Conservation (phyloP, 2,888 invertebrate genomes). For the Scrobipalpa atriplicella region DNA sequence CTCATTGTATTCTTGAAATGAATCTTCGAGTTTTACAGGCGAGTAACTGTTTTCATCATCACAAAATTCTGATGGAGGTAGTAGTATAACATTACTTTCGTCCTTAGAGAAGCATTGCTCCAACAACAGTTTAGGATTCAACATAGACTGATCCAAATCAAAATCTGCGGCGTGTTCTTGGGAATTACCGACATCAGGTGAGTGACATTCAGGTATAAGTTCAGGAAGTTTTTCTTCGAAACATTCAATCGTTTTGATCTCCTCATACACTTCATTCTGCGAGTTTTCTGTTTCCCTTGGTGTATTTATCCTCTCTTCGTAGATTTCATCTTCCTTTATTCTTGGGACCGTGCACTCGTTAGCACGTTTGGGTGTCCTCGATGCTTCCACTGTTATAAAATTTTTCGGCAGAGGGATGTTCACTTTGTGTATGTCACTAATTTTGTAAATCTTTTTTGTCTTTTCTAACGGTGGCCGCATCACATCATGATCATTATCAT, state of each 20-base stretch:
- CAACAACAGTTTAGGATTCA: slow-evolving; percentile 67
- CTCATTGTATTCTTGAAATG: not conserved
- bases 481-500: not conserved
- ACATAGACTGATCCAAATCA: slow-evolving; percentile 57
- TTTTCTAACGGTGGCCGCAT: slow-evolving; percentile 35
- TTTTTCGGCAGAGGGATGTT: slow-evolving; percentile 46
- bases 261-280: not conserved
- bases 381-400: slow-evolving; percentile 34
- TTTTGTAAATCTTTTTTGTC: slow-evolving; percentile 59
- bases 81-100: slow-evolving; percentile 49
- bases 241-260: not conserved
- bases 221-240: not conserved
- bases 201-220: slow-evolving; percentile 23
- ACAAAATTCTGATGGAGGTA: slow-evolving; percentile 65
- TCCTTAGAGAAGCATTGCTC: slow-evolving; percentile 48
- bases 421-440: slow-evolving; percentile 58
- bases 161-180: slow-evolving; percentile 36
- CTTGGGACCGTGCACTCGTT: slow-evolving; percentile 4
- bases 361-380: not conserved
- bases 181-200: slow-evolving; percentile 14
- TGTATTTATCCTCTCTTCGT: not conserved
- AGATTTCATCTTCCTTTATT: not conserved
- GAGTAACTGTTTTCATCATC: slow-evolving; percentile 41
- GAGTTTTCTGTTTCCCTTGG: not conserved
- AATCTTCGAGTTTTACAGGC: slow-evolving; percentile 31